These are phyloP conservation scores for Onthophagus taurus DNA, from an alignment of 1,140 invertebrate species.

Conservation along the genomic window DNA sequence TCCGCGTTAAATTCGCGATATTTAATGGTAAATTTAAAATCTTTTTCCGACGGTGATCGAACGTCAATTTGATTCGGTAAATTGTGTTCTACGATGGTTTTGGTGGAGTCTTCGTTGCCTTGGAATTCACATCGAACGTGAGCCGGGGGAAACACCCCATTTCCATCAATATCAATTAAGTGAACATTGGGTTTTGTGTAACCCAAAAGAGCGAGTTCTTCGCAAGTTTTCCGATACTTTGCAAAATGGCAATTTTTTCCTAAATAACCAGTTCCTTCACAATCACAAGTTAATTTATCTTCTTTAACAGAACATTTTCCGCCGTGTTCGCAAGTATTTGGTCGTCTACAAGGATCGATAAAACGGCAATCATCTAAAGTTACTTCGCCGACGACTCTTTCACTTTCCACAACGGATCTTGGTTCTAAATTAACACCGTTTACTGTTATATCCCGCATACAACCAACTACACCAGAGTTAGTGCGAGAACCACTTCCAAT, in stretches of 20 bases:
- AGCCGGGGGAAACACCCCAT: slow-evolving; percentile 80
- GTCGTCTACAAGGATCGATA: slow-evolving; percentile 78
- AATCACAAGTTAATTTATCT: slow-evolving; percentile 79
- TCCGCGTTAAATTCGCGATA: slow-evolving; percentile 82
- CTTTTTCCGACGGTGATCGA: slow-evolving; percentile 58
- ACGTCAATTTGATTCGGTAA: slow-evolving; percentile 82
- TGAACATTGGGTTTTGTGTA: slow-evolving; percentile 84
- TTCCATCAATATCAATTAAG: slow-evolving; percentile 86
- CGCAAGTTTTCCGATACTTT: slow-evolving; percentile 80
- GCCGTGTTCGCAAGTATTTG: slow-evolving; percentile 84
- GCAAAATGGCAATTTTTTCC: slow-evolving; percentile 92
- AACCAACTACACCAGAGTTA: slow-evolving; percentile 71
- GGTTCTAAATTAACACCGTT: slow-evolving; percentile 64
- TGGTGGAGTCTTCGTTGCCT: slow-evolving; percentile 73
- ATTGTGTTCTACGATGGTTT: slow-evolving; percentile 88
- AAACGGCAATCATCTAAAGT: slow-evolving; percentile 83
- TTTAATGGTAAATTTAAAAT: slow-evolving; percentile 75
- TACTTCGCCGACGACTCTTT: slow-evolving; percentile 73
- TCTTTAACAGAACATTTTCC: slow-evolving; percentile 83
- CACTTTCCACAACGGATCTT: slow-evolving; percentile 69
- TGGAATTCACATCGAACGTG: slow-evolving; percentile 88
- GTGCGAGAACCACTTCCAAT: slow-evolving; percentile 65
- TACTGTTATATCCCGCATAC: slow-evolving; percentile 80
- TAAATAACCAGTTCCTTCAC: slow-evolving; percentile 74
- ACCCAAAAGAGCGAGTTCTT: slow-evolving; percentile 76